Base-by-base conservation (phyloP, 2,888 invertebrate species). In the Endotricha flammealis region DNA sequence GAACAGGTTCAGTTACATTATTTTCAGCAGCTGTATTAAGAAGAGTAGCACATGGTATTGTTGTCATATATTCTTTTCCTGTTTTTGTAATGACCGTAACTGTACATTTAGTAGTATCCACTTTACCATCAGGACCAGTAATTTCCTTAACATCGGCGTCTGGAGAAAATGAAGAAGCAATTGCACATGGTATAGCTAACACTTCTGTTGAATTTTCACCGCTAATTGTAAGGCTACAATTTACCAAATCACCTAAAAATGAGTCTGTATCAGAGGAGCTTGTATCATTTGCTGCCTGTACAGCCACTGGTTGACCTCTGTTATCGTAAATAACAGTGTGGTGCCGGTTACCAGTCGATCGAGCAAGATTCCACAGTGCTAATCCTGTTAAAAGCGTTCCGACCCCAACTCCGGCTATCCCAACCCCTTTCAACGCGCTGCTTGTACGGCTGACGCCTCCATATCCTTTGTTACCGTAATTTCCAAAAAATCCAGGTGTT, bases 291-390 rank as follows among this genome's bases (percentile, higher is more conserved):
- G 53, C 64, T 6, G 85, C 74, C 16, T 77, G 72, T 12, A 83
- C 83, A 14, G 77, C 85, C 7, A 83, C 74, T 5, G 86, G 85
- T 51, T 82, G 81, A 5, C 81, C 85, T 51, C 80, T 70, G 33
- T 87, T 81, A 44, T 87, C 85, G 41, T 87, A 86, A 38, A 87
- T 70, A 8, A 87, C 82, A 8, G 87, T 83, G 42, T 87, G 81
- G 33, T 73, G 86, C 20, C 53, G 64, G 33, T 56, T 66, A 3
- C 81, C 79, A 9, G 86, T 86, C 8, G 87, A 85, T 23, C 87
- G 67, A 8, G 86, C 87, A 42, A 87, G 61, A 61, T 87, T 87
- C 87, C 87, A 87, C 13, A 87, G 58, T 12, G 87, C 87, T 49
- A 87, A 66, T 11, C 87, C 87, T 20, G 87, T 86, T 37, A 87